phyloP scores from a whole-genome alignment of 2,113 vertebrate genomes.

The Parus major region DNA sequence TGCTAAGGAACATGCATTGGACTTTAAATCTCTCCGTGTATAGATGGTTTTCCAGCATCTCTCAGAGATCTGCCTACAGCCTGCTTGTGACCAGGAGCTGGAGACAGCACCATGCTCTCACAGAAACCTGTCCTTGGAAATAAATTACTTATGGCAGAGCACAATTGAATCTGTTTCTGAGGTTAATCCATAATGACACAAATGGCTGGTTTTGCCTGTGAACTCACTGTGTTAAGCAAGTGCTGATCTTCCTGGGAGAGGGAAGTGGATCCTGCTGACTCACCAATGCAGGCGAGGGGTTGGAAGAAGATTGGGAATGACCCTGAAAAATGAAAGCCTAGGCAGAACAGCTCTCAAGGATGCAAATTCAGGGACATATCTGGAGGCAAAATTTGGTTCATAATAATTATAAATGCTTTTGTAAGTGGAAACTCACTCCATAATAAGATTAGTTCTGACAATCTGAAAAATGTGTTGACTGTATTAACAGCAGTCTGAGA shows the following conservation, averaged over 20 bases:
- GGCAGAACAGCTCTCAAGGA: background rate
- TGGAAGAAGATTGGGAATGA: background rate
- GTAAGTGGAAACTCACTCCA: background rate
- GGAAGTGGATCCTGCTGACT: background rate
- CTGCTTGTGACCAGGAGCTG: accelerated
- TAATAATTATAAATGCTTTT: background rate
- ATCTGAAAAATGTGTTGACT: background rate
- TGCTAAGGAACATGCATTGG: background rate
- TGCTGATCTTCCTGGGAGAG: background rate
- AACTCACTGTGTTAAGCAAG: background rate
- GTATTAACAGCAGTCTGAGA: background rate
- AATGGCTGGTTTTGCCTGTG: background rate
- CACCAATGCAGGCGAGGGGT: accelerated
- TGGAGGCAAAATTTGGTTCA: background rate
- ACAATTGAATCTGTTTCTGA: background rate
- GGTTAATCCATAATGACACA: background rate
- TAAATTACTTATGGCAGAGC: background rate
- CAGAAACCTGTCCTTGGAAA: background rate
- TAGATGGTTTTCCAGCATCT: background rate
- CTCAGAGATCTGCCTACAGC: background rate
- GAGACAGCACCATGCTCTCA: accelerated
- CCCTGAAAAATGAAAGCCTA: background rate
- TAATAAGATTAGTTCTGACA: background rate
- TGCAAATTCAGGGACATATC: background rate
- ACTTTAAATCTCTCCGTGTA: background rate